These are phyloP conservation scores for Eumacrocentrus americanus DNA, from an alignment of 2,888 invertebrate genomes.

Conservation along the genomic window DNA sequence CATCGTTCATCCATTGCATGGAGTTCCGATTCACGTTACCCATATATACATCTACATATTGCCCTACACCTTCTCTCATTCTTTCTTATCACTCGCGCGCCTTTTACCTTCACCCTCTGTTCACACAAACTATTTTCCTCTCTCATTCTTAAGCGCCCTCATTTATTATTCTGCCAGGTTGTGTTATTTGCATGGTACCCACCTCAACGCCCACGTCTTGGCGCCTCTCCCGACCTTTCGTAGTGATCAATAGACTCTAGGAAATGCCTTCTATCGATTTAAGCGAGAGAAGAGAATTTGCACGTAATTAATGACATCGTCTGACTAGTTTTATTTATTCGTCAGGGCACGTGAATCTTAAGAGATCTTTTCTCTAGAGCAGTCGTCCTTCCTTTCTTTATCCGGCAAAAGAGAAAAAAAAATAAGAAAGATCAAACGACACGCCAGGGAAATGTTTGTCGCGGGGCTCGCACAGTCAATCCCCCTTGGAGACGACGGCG, in stretches of 20 bases:
- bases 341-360: background rate
- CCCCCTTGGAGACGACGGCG: background rate
- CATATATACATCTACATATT: too few species aligned
- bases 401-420: background rate
- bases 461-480: background rate
- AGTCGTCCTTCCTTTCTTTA: background rate
- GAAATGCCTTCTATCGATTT: slow-evolving; percentile 23
- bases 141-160: slow-evolving; percentile 40
- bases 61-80: slow-evolving; percentile 14
- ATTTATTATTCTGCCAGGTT: slow-evolving; percentile 54
- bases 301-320: slow-evolving; percentile 24
- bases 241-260: slow-evolving; percentile 36
- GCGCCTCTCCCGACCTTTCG: slow-evolving; percentile 15
- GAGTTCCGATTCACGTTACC: too few species aligned
- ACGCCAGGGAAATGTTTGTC: slow-evolving; percentile 8
- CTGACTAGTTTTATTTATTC: background rate
- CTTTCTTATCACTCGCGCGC: slow-evolving; percentile 7
- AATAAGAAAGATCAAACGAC: slow-evolving; percentile 2
- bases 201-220: background rate
- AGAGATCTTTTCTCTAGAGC: background rate
- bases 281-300: slow-evolving; percentile 15
- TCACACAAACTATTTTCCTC: slow-evolving; percentile 39
- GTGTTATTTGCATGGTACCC: slow-evolving; percentile 47
- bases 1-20: slow-evolving; percentile 34
- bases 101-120: slow-evolving; percentile 13